Conservation (phyloP, 2,113 vertebrate genomes). For the Coryphaenoides rupestris region DNA sequence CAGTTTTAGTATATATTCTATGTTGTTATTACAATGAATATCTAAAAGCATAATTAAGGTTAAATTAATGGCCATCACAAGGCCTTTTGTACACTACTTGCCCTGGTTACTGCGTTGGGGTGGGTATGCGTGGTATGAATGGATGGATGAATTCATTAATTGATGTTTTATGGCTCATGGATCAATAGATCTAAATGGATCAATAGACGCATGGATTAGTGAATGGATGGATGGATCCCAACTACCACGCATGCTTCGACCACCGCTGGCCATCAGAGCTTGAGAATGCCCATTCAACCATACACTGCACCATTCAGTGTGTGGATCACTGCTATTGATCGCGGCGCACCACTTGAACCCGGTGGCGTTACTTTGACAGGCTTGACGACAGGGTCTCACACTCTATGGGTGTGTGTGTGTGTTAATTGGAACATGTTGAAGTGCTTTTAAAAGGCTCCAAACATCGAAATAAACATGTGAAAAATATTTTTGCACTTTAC, state of each 20-base stretch:
- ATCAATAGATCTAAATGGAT: not conserved
- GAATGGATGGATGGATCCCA: constrained; percentile 5
- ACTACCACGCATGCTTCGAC: constrained; percentile 1
- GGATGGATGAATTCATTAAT: not conserved
- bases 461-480: not conserved
- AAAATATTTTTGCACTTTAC: no score
- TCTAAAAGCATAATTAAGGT: no score
- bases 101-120: no score
- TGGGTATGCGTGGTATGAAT: no score
- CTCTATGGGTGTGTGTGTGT: no score
- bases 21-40: no score
- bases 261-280: constrained; percentile 45
- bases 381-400: constrained; percentile 2
- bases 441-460: not conserved
- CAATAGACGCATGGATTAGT: not conserved
- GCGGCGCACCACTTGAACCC: constrained; percentile 15
- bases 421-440: not conserved
- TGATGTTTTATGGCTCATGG: not conserved
- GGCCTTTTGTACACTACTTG: no score
- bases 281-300: constrained; percentile 44
- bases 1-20: no score
- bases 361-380: constrained; percentile 12
- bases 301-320: constrained; percentile 12
- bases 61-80: no score
- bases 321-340: constrained; percentile 52